Percentiles rank a stretch among this genome's conserved stretches.
Conservation (phyloP, 2,797 vertebrate species). For the Catharus ustulatus region DNA sequence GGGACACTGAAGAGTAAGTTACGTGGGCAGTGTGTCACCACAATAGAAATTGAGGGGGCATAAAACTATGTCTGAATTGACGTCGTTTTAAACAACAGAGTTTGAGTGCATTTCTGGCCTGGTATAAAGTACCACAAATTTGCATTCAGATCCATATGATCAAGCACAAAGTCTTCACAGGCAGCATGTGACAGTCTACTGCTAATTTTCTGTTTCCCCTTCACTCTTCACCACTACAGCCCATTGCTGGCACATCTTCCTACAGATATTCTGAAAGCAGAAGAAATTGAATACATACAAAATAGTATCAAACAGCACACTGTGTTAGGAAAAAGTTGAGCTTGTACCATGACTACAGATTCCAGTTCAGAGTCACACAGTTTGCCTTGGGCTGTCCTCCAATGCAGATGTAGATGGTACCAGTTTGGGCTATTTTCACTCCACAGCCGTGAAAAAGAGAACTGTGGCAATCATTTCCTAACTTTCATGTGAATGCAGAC, state of each 20-base stretch:
- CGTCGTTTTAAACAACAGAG: not conserved
- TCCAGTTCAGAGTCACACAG: not conserved
- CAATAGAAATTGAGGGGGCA: not conserved
- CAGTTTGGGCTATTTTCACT: not conserved
- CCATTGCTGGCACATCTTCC: not conserved
- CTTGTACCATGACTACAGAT: not conserved
- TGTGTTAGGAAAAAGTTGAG: not conserved
- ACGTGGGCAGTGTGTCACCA: not conserved
- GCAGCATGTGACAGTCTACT: slow-evolving; percentile 35
- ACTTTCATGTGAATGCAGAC: not conserved
- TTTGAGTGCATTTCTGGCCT: not conserved
- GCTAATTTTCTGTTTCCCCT: not conserved
- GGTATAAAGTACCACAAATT: slow-evolving; percentile 4
- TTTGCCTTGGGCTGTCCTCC: not conserved
- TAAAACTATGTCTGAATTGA: not conserved
- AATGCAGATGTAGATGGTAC: not conserved
- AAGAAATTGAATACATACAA: not conserved
- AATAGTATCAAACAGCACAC: not conserved
- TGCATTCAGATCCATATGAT: slow-evolving; percentile 28
- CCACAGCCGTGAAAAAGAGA: not conserved
- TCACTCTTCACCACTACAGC: fast-evolving
- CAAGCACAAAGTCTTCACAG: not conserved
- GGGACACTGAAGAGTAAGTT: not conserved
- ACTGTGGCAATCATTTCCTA: not conserved
- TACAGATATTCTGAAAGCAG: not conserved